Evolutionary conservation across 2,113 vertebrate genomes (phyloP).

Genomic region (Tetraodon nigroviridis): DNA sequence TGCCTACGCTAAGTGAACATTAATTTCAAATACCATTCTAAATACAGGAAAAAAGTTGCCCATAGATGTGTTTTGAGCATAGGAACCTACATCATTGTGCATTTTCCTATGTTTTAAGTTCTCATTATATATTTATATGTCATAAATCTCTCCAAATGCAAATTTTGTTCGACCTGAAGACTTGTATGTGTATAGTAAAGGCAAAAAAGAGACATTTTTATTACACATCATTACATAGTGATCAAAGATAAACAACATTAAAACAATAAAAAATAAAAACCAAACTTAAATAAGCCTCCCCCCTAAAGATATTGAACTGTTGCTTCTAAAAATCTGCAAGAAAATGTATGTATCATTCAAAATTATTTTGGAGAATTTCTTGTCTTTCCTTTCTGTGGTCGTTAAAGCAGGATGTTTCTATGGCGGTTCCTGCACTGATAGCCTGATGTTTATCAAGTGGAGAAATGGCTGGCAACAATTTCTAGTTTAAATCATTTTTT

Average conservation of each 20-base stretch:
- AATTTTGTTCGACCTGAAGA: constrained; percentile 94
- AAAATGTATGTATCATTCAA: constrained; percentile 72
- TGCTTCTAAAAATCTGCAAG: constrained; percentile 65
- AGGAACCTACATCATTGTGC: constrained; percentile 96
- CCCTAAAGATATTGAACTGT: constrained; percentile 90
- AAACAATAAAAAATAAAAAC: constrained; percentile 63
- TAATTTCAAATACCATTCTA: constrained; percentile 99
- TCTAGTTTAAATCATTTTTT: constrained; percentile 35
- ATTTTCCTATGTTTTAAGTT: constrained; percentile 94
- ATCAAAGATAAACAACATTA: constrained; percentile 68
- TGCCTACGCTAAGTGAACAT: constrained; percentile 99
- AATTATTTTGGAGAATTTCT: constrained; percentile 82
- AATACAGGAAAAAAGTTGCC: constrained; percentile 95
- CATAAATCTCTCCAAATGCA: constrained; percentile 94
- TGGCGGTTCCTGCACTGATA: constrained; percentile 87
- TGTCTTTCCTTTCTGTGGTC: constrained; percentile 81
- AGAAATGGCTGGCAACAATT: constrained; percentile 85
- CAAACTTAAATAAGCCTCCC: constrained; percentile 88
- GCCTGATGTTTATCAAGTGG: constrained; percentile 78
- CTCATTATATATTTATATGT: constrained; percentile 83
- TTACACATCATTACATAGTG: constrained; percentile 73
- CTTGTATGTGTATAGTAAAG: constrained; percentile 87
- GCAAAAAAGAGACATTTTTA: constrained; percentile 80
- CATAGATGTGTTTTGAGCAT: constrained; percentile 97
- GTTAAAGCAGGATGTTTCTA: constrained; percentile 84